Conservation (phyloP, 2,888 invertebrate species). For the Scelioninae gen. 2 region DNA sequence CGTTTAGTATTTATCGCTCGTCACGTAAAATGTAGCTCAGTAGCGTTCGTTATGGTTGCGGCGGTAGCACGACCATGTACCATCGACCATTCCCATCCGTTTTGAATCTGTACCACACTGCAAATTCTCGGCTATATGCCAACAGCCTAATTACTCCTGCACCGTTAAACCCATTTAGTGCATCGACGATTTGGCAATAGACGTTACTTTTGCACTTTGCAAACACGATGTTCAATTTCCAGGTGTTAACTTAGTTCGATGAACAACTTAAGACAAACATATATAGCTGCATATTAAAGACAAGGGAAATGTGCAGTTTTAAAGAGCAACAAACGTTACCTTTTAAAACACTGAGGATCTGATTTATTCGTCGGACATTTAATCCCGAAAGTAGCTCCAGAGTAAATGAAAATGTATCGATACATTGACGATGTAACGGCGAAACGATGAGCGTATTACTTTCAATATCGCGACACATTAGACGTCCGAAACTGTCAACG, state of each 20-base stretch:
- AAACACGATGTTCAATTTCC: conserved; percentile 31
- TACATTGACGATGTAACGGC: too few species aligned
- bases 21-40: conserved; percentile 57
- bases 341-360: too few species aligned
- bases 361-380: too few species aligned
- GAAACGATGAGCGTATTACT: too few species aligned
- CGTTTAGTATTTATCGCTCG: conserved; percentile 63
- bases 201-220: conserved; percentile 64
- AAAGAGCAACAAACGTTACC: too few species aligned
- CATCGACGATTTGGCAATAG: conserved; percentile 71
- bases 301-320: too few species aligned
- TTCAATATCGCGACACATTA: too few species aligned
- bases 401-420: too few species aligned
- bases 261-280: not conserved
- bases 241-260: conserved; percentile 27
- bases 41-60: conserved; percentile 65
- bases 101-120: conserved; percentile 66
- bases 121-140: conserved; percentile 69
- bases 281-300: too few species aligned
- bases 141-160: conserved; percentile 73
- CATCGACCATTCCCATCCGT: conserved; percentile 61
- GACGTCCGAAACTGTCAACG: too few species aligned
- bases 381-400: too few species aligned
- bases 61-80: conserved; percentile 50
- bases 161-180: conserved; percentile 72